Evolutionary conservation across 2,888 invertebrate species (phyloP).

Genomic region (Conomelus anceps): DNA sequence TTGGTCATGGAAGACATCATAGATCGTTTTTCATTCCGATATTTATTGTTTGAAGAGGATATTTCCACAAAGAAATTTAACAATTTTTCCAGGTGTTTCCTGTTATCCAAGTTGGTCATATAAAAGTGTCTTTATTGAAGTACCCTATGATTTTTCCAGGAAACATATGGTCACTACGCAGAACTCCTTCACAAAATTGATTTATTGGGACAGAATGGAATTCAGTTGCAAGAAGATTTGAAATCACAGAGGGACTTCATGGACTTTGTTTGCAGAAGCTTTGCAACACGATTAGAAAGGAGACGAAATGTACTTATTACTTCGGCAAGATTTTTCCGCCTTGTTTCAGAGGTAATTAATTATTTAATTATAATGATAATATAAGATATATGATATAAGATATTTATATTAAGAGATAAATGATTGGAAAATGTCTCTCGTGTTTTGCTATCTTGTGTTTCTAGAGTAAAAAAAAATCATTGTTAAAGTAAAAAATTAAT

Average conservation of each 20-base stretch:
- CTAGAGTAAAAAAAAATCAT: too few species aligned
- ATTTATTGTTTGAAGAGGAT: too few species aligned
- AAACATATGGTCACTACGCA: slow-evolving; percentile 71
- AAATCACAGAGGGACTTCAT: slow-evolving; percentile 70
- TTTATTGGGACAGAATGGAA: slow-evolving; percentile 45
- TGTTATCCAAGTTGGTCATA: too few species aligned
- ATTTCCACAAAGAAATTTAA: too few species aligned
- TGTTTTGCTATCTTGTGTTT: too few species aligned
- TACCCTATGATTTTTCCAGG: slow-evolving; percentile 41
- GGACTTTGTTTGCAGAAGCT: slow-evolving; percentile 73
- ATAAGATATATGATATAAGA: not conserved
- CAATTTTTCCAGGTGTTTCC: too few species aligned
- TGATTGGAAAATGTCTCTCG: too few species aligned
- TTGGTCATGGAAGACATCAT: too few species aligned
- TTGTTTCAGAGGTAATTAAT: slow-evolving; percentile 64
- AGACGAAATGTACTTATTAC: slow-evolving; percentile 66
- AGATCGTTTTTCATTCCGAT: too few species aligned
- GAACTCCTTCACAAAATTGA: slow-evolving; percentile 68
- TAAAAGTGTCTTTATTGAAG: not conserved
- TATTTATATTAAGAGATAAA: not conserved
- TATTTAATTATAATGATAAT: slow-evolving; percentile 29
- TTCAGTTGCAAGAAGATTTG: slow-evolving; percentile 52
- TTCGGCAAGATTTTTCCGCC: slow-evolving; percentile 65
- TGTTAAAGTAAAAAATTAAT: not conserved
- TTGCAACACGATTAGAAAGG: slow-evolving; percentile 65